Evolutionary conservation across 2,888 invertebrate genomes (phyloP).

Genomic region (Chesias legatella): DNA sequence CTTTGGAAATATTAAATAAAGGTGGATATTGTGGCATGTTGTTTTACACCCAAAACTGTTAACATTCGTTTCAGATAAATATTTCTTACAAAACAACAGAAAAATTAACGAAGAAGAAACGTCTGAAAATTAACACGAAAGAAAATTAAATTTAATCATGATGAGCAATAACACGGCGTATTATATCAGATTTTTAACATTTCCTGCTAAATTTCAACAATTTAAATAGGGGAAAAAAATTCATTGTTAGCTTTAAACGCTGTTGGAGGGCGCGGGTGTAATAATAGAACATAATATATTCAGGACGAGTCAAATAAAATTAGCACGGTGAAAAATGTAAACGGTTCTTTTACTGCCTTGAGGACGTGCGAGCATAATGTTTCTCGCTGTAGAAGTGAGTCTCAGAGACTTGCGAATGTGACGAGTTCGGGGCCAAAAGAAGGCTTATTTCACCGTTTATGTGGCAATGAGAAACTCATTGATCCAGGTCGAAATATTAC

Average conservation of each 20-base stretch:
- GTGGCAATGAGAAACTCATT: slow-evolving; percentile 1
- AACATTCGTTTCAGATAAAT: background rate
- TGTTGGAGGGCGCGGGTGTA: slow-evolving; percentile 59
- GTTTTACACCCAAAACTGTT: no score
- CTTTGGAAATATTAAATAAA: no score
- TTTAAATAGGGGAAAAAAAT: slow-evolving; percentile 64
- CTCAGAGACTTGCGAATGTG: background rate
- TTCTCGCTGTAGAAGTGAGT: slow-evolving; percentile 41
- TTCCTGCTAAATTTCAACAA: slow-evolving; percentile 66
- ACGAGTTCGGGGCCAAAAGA: background rate
- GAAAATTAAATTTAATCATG: slow-evolving; percentile 55
- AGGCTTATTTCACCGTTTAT: background rate
- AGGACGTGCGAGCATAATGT: slow-evolving; percentile 72
- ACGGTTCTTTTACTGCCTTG: slow-evolving; percentile 69
- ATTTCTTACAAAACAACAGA: slow-evolving; percentile 8
- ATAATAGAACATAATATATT: slow-evolving; percentile 79
- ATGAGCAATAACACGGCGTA: slow-evolving; percentile 64
- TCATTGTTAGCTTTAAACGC: slow-evolving; percentile 73
- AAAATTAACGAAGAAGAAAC: slow-evolving; percentile 35
- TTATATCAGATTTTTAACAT: slow-evolving; percentile 65
- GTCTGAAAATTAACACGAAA: slow-evolving; percentile 42
- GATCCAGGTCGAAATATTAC: no score
- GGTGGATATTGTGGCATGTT: no score
- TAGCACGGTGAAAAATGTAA: slow-evolving; percentile 80
- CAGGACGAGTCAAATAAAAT: slow-evolving; percentile 79